Base-by-base conservation (phyloP, 2,888 invertebrate species). In the Plagiodera versicolora region DNA sequence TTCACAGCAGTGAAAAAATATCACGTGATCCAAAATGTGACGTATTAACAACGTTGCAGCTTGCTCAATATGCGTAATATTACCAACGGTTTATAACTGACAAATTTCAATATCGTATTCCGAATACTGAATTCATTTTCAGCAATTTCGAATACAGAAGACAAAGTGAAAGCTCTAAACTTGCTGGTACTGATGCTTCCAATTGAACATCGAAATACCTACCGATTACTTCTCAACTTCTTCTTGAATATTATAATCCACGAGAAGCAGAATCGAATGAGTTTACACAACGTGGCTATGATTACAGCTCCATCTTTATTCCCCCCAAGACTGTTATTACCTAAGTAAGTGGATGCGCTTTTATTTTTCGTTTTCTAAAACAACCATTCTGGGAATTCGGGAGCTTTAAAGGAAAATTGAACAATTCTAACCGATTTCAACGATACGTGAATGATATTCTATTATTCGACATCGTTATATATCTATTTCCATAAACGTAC, bases 231-330 rank as follows among this genome's bases (percentile, higher is more conserved):
- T 67, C 80, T 96, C 69, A 83, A 85, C n/a, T 92, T 95, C 72
- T 86, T 94, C 67, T 85, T 87, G 54, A 84, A 87, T 72, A 87
- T 96, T 55, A 87, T 89, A 2, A 86, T 87, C 49, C 84, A 88
- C 70, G 85, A 88, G 71, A 82, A 84, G 69, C 81, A 83, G 68
- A 96, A 96, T 81, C 90, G 94, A 81, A 96, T 96, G 96, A 90
- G 89, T 70, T 85, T 91, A 64, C 92, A 93, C 77, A 96, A 95
- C 78, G 94, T 96, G 39, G 91, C 95, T 30, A 95, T 95, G 88
- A 95, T 96, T 71, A 92, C 95, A 69, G 95, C 95, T 14, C 96
- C 96, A n/a, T 94, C 96, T 57, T 86, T 96, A 69, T 93, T 93
- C 77, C 91, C 92, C 63, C 92, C 92, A 67, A 87, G 79, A 69